These are phyloP conservation scores for Andrena praecox DNA, from an alignment of 2,888 invertebrate genomes.

Conservation along the genomic window DNA sequence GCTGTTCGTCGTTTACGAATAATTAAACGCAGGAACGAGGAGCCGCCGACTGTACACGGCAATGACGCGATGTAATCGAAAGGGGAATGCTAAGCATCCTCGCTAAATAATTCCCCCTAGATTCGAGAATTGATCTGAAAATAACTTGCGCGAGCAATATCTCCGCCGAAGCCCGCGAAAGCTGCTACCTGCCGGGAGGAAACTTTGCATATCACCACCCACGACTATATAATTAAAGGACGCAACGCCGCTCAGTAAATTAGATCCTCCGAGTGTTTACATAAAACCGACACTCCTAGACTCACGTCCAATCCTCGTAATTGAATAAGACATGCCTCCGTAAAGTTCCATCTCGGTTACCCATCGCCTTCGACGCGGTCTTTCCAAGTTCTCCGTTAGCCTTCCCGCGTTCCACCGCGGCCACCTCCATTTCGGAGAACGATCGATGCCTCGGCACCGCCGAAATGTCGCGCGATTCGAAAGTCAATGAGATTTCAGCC, in stretches of 20 bases:
- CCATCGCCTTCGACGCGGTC: slow-evolving; percentile 4
- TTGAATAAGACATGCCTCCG: slow-evolving; percentile 24
- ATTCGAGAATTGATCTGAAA: not conserved
- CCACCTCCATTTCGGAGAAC: too few relatives aligned
- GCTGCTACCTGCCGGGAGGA: not conserved
- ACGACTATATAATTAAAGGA: not conserved
- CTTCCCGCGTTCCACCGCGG: too few relatives aligned
- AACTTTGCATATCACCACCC: not conserved
- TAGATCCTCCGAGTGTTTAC: slow-evolving; percentile 22
- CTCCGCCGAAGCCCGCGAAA: not conserved
- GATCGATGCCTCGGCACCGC: too few relatives aligned
- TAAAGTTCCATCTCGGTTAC: not conserved
- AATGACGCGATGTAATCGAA: not conserved
- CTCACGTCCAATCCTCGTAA: slow-evolving; percentile 19
- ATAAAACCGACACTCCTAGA: slow-evolving; percentile 26
- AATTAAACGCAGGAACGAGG: not conserved
- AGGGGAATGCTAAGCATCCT: not conserved
- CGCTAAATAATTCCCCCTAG: not conserved
- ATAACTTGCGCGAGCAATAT: not conserved
- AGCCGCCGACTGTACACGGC: not conserved
- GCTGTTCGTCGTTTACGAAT: not conserved
- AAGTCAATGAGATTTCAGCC: slow-evolving; percentile 7
- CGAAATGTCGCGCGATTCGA: not conserved
- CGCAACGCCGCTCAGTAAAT: not conserved
- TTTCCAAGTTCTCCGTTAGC: not conserved